Percentiles rank a stretch among this genome's conserved stretches.
Conservation (phyloP, 2,113 vertebrate genomes). For the Tringa solitaria region DNA sequence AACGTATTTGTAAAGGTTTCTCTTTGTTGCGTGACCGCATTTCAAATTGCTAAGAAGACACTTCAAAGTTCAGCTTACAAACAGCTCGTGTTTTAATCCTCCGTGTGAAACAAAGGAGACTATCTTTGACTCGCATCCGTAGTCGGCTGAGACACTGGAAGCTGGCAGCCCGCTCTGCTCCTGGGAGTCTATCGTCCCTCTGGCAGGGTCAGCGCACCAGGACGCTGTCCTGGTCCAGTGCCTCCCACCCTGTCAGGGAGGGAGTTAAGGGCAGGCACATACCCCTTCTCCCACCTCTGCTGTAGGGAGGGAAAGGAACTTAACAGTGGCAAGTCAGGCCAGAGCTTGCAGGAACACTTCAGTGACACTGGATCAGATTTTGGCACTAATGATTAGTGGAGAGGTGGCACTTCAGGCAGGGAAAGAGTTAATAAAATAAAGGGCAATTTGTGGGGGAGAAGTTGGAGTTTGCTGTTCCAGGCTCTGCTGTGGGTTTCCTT, state of each 20-base stretch:
- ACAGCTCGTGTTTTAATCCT: not conserved
- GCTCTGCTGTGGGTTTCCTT: not conserved
- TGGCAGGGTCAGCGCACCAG: not conserved
- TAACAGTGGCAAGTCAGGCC: not conserved
- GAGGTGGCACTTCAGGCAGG: not conserved
- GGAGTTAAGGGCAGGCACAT: not conserved
- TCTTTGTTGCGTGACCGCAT: not conserved
- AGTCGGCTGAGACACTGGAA: not conserved
- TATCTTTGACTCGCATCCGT: not conserved
- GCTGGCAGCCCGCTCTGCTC: not conserved
- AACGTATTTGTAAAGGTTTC: not conserved
- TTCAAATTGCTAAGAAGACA: not conserved
- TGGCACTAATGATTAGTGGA: fast-evolving
- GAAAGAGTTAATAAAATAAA: not conserved
- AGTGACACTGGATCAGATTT: not conserved
- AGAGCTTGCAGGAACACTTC: not conserved
- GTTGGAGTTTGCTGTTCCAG: not conserved
- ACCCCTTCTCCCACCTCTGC: not conserved
- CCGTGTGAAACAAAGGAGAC: not conserved
- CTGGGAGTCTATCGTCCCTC: not conserved
- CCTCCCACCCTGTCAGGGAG: not conserved
- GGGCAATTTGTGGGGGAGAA: not conserved
- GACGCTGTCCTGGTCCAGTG: not conserved
- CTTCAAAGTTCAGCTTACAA: not conserved
- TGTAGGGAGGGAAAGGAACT: not conserved